Conservation (phyloP, 37 sponge, comb jelly and placozoan species). For the Halichondria panicea region DNA sequence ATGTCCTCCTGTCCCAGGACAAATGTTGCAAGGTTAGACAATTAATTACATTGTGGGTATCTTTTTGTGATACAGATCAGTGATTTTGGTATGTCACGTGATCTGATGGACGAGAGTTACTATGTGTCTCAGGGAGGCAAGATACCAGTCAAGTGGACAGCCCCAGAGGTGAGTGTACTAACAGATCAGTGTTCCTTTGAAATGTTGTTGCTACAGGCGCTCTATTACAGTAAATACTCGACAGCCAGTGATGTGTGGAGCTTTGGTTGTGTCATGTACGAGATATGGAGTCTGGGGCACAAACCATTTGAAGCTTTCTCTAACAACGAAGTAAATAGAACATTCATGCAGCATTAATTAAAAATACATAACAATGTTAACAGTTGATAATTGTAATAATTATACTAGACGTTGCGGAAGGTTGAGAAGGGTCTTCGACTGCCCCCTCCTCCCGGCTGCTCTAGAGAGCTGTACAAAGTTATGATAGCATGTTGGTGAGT, state of each 20-base stretch:
- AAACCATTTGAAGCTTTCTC: conserved; percentile 35
- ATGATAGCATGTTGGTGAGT: conserved; percentile 74
- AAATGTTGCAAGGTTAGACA: conserved; percentile 46
- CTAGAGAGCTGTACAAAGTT: conserved; percentile 37
- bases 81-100: conserved; percentile 34
- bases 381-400: neutral
- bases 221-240: conserved; percentile 34
- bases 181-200: neutral
- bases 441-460: conserved; percentile 66
- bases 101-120: conserved; percentile 4
- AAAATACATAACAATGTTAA: neutral
- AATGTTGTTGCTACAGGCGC: conserved; percentile 5
- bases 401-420: conserved; percentile 7
- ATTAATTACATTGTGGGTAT: neutral
- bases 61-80: conserved; percentile 5
- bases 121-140: conserved; percentile 35
- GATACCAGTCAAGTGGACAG: conserved; percentile 33
- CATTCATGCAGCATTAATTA: neutral
- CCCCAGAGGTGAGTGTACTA: conserved; percentile 28
- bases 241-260: conserved; percentile 50
- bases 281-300: conserved; percentile 61
- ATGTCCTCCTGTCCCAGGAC: conserved; percentile 48
- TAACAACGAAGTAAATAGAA: conserved; percentile 17
- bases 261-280: conserved; percentile 47
- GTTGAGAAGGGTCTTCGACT: conserved; percentile 52